A percentile compares a stretch with the other conserved stretches of the same genome.
These are phyloP conservation scores for Papilio glaucus DNA, from an alignment of 1,140 invertebrate species.

Conservation along the genomic window DNA sequence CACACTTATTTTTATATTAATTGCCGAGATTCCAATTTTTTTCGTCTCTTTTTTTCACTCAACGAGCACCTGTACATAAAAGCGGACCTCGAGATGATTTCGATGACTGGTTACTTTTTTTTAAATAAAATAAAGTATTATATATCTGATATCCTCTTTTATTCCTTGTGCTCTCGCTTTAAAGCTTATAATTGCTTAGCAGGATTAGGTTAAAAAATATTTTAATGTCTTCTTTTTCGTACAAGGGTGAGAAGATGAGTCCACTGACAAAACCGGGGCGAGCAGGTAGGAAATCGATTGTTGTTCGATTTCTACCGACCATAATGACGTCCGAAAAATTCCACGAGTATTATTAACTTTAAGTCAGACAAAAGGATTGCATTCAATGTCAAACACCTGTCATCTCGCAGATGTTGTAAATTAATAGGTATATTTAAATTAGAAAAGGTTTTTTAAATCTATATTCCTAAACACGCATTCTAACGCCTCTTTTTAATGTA, in stretches of 20 bases:
- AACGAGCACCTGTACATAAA: constrained; percentile 69
- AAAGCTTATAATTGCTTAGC: constrained; percentile 29
- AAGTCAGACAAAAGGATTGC: constrained; percentile 21
- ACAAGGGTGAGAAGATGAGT: constrained; percentile 67
- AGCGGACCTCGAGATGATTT: constrained; percentile 65
- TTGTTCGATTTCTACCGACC: constrained; percentile 56
- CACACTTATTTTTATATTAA: constrained; percentile 68
- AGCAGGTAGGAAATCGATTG: constrained; percentile 78
- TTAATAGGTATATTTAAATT: background rate
- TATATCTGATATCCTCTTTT: background rate
- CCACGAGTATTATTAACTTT: constrained; percentile 21
- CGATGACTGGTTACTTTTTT: constrained; percentile 75
- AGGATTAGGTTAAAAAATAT: constrained; percentile 39
- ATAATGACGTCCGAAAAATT: constrained; percentile 52
- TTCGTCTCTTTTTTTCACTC: constrained; percentile 53
- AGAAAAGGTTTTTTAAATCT: background rate
- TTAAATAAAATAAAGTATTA: constrained; percentile 62
- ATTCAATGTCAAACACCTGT: constrained; percentile 9
- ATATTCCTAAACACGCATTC: background rate
- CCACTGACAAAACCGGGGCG: constrained; percentile 58
- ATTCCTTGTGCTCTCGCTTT: background rate
- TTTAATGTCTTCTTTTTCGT: constrained; percentile 65
- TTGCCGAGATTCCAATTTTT: constrained; percentile 63
- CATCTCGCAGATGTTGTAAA: background rate
- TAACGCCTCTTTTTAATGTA: background rate